Percentiles rank a stretch among this genome's conserved stretches.
These are phyloP conservation scores for Deilephila porcellus DNA, from an alignment of 2,888 invertebrate species.

Conservation along the genomic window DNA sequence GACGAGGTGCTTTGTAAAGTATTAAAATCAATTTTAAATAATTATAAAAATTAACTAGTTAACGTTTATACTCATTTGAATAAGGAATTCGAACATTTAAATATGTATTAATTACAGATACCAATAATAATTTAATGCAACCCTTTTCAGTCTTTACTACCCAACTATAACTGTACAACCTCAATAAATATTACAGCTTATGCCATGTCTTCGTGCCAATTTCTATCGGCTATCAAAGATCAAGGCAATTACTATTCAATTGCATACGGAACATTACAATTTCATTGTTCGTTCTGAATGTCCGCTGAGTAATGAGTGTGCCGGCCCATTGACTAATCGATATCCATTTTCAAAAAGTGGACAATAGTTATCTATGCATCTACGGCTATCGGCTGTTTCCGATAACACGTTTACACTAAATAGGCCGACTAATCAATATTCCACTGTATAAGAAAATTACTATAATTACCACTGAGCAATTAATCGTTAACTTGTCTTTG, in stretches of 20 bases:
- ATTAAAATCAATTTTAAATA: no score
- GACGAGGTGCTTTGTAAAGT: no score
- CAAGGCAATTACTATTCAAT: slow-evolving; percentile 1
- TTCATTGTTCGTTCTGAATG: background rate
- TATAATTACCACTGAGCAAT: slow-evolving; percentile 38
- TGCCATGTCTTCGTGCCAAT: no score
- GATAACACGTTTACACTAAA: slow-evolving; percentile 18
- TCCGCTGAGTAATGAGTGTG: background rate
- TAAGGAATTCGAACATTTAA: no score
- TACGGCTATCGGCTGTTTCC: background rate
- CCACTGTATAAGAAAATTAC: slow-evolving; percentile 35
- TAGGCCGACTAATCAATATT: slow-evolving; percentile 46
- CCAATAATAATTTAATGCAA: no score
- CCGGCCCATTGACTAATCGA: background rate
- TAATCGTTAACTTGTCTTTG: slow-evolving; percentile 31
- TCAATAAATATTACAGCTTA: no score
- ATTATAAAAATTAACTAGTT: no score
- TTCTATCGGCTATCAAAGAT: no score
- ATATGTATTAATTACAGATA: no score
- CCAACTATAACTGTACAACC: no score
- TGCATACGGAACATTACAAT: background rate
- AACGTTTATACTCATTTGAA: no score
- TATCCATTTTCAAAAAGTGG: slow-evolving; percentile 22
- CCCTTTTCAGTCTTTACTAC: no score
- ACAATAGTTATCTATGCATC: slow-evolving; percentile 23